Percentiles rank a stretch among this genome's conserved stretches.
These are phyloP conservation scores for Peromyscus leucopus DNA, from an alignment of 2,113 vertebrate genomes.

Conservation along the genomic window DNA sequence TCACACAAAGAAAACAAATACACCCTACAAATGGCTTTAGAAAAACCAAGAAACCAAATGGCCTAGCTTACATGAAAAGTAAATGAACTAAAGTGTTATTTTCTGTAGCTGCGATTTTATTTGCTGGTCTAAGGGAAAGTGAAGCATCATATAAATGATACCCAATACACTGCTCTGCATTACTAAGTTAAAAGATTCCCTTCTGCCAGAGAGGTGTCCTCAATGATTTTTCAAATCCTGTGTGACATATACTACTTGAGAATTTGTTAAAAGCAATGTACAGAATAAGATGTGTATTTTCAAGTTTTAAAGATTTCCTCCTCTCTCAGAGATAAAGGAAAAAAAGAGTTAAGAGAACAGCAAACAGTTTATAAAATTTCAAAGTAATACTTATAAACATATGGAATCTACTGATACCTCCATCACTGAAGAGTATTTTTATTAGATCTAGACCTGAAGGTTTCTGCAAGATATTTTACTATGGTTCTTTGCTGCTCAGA, in stretches of 20 bases:
- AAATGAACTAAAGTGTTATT: neutral
- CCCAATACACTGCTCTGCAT: neutral
- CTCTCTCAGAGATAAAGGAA: constrained; percentile 25
- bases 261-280: constrained; percentile 59
- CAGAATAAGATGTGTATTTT: neutral
- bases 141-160: neutral
- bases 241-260: neutral
- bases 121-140: neutral
- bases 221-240: constrained; percentile 52
- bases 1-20: neutral
- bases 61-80: neutral
- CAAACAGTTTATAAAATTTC: constrained; percentile 40
- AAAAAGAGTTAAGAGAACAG: neutral
- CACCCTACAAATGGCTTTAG: neutral
- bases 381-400: constrained; percentile 46
- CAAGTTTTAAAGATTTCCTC: neutral
- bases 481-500: neutral
- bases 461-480: constrained; percentile 45
- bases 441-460: neutral
- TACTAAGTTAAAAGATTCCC: neutral
- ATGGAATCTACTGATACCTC: neutral
- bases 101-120: neutral
- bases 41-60: neutral
- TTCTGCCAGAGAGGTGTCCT: neutral
- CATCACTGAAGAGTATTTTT: neutral